These are phyloP conservation scores for Phragmatobia fuliginosa DNA, from an alignment of 2,888 invertebrate species.

Conservation along the genomic window DNA sequence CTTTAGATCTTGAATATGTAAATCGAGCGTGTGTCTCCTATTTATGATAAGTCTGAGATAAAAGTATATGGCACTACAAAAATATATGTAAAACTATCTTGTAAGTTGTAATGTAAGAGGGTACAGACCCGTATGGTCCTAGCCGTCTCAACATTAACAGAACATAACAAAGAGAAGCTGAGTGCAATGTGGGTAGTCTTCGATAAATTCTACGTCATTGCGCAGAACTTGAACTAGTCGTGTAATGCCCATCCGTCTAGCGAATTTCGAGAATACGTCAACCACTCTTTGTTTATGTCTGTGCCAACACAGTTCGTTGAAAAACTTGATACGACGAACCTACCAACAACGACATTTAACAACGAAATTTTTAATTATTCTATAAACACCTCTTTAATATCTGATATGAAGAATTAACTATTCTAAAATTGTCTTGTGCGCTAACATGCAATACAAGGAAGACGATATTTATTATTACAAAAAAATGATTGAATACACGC, in stretches of 20 bases:
- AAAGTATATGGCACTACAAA: neutral
- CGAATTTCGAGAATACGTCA: neutral
- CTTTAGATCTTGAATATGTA: neutral
- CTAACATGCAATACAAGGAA: conserved; percentile 80
- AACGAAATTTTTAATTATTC: conserved; percentile 57
- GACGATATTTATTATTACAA: conserved; percentile 70
- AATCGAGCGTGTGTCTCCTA: neutral
- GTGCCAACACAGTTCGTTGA: conserved; percentile 64
- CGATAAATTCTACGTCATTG: neutral
- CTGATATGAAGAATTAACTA: conserved; percentile 81
- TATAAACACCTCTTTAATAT: conserved; percentile 71
- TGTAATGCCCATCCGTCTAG: neutral
- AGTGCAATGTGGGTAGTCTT: neutral
- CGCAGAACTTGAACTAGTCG: neutral
- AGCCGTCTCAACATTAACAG: neutral
- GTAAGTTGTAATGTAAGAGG: conserved; percentile 4
- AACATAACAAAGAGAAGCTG: conserved; percentile 6
- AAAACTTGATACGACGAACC: conserved; percentile 67
- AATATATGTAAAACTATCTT: neutral
- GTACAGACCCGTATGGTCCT: neutral
- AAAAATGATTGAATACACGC: conserved; percentile 59
- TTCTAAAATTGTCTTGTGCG: conserved; percentile 80
- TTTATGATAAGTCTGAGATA: neutral
- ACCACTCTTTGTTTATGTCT: conserved; percentile 18
- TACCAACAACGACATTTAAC: conserved; percentile 55